Conservation (phyloP, 2,888 invertebrate genomes). For the Acrocera orbiculus region DNA sequence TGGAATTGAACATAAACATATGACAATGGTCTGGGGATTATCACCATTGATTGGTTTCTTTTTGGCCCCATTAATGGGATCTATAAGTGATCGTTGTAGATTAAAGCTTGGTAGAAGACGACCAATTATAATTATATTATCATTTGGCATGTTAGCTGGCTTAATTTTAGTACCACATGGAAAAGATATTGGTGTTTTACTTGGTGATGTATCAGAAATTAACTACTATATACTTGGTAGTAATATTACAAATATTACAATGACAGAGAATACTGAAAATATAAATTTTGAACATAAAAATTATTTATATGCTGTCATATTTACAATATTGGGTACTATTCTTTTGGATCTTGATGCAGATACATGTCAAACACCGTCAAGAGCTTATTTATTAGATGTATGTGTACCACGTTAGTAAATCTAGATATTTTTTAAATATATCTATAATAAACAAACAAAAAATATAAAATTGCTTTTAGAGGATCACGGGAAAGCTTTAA, state of each 20-base stretch:
- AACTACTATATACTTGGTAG: too few relatives aligned
- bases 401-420: constrained; percentile 31
- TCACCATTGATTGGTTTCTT: constrained; percentile 31
- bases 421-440: background rate
- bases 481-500: constrained; percentile 42
- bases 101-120: constrained; percentile 36
- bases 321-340: constrained; percentile 43
- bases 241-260: too few relatives aligned
- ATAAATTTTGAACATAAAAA: too few relatives aligned
- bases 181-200: constrained; percentile 33
- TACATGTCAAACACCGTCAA: constrained; percentile 44
- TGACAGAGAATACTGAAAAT: too few relatives aligned
- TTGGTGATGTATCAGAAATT: constrained; percentile 35
- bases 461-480: constrained; percentile 24
- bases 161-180: constrained; percentile 42
- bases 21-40: constrained; percentile 36
- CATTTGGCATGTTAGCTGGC: constrained; percentile 38
- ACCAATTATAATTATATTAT: constrained; percentile 40
- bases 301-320: constrained; percentile 30
- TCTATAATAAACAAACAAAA: too few relatives aligned
- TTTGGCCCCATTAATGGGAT: constrained; percentile 34
- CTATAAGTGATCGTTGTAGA: constrained; percentile 40
- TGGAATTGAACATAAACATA: constrained; percentile 40
- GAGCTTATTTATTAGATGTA: constrained; percentile 44
- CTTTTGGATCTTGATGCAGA: constrained; percentile 46